Evolutionary conservation across 2,888 invertebrate species (phyloP).

Genomic region (Dolomedes plantarius): DNA sequence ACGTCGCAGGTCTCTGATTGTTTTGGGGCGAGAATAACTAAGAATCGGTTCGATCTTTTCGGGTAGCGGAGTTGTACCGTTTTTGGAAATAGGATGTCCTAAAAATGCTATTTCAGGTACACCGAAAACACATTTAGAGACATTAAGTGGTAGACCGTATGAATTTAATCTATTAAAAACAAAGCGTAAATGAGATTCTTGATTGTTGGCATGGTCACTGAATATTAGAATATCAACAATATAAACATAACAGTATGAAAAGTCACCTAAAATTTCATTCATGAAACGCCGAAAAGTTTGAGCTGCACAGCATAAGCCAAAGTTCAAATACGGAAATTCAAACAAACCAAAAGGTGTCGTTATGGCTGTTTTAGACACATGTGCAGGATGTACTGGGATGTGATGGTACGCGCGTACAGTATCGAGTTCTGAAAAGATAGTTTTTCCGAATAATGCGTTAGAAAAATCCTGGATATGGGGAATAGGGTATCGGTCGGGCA

Average conservation of each 20-base stretch:
- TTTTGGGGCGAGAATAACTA: slow-evolving; percentile 12
- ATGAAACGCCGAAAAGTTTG: slow-evolving; percentile 11
- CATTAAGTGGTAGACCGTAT: background rate
- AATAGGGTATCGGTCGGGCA: background rate
- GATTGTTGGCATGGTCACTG: background rate
- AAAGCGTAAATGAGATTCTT: no score
- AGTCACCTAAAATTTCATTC: background rate
- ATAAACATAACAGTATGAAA: background rate
- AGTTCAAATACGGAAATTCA: background rate
- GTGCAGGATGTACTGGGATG: background rate
- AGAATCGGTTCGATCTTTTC: background rate
- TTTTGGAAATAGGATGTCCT: background rate
- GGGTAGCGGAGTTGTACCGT: slow-evolving; percentile 14
- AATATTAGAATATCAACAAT: background rate
- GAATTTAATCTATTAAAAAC: no score
- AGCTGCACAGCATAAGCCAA: background rate
- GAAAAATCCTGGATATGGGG: background rate
- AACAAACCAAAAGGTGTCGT: background rate
- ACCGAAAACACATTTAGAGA: background rate
- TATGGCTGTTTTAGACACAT: background rate
- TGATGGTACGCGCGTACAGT: background rate
- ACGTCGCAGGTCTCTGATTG: background rate
- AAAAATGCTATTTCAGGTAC: background rate
- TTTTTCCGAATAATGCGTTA: background rate
- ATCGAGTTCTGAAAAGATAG: background rate